A percentile compares a stretch with the other conserved stretches of the same genome.
phyloP scores from a whole-genome alignment of 37 sponge, comb jelly and placozoan genomes.

The Diacarnus erythraeanus region DNA sequence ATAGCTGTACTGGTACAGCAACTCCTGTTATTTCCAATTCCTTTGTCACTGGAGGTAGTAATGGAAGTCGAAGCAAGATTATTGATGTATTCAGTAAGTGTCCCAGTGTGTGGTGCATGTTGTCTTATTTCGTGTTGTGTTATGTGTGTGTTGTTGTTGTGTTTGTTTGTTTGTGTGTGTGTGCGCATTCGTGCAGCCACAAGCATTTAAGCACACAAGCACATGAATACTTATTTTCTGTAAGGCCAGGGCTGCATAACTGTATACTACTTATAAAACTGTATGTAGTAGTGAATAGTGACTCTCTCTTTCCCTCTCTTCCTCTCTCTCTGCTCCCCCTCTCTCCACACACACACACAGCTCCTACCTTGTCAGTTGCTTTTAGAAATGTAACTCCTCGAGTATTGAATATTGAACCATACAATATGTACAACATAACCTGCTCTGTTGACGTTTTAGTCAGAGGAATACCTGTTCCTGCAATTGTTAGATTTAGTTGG shows the following conservation, averaged over 20 bases:
- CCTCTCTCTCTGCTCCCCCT: neutral
- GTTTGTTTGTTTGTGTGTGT: too few relatives aligned
- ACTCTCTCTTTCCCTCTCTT: too few relatives aligned
- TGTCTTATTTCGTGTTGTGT: too few relatives aligned
- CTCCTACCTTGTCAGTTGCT: neutral
- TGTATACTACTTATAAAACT: too few relatives aligned
- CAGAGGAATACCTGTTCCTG: neutral
- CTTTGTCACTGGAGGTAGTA: neutral
- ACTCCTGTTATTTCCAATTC: neutral
- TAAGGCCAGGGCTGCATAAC: too few relatives aligned
- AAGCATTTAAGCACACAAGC: too few relatives aligned
- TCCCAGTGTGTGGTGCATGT: too few relatives aligned
- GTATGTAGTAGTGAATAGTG: too few relatives aligned
- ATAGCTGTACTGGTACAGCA: neutral
- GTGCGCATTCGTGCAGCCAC: too few relatives aligned
- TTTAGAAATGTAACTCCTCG: neutral
- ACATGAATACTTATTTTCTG: too few relatives aligned
- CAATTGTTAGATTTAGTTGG: neutral
- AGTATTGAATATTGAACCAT: slow-evolving; percentile 13
- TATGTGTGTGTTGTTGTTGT: too few relatives aligned
- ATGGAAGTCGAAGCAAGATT: neutral
- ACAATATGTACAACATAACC: slow-evolving; percentile 11
- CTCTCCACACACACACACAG: too few relatives aligned
- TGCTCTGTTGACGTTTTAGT: neutral
- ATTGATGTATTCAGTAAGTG: neutral